A percentile compares a stretch with the other conserved stretches of the same genome.
Conservation (phyloP, 2,113 vertebrate genomes). For the Malurus elegans region DNA sequence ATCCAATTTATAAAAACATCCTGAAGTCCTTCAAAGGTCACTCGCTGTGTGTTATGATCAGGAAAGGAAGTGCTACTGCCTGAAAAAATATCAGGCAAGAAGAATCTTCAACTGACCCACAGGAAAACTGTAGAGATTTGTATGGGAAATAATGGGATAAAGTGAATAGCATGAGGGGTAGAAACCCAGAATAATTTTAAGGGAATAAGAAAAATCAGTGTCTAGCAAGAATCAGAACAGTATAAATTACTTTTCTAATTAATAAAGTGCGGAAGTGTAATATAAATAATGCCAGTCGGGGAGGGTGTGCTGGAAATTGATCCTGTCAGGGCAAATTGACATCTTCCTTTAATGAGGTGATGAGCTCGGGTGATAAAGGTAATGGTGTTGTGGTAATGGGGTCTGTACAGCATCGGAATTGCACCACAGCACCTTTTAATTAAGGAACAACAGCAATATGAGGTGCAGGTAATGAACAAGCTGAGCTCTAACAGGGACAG, state of each 20-base stretch:
- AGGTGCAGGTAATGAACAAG: background rate
- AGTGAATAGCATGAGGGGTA: background rate
- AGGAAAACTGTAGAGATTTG: background rate
- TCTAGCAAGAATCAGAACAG: background rate
- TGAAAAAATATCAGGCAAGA: background rate
- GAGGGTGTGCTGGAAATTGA: background rate
- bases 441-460: background rate
- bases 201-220: background rate
- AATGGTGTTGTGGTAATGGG: background rate
- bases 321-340: background rate
- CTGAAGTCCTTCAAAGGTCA: background rate
- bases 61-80: background rate
- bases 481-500: background rate
- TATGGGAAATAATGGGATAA: background rate
- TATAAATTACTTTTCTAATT: background rate
- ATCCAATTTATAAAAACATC: background rate
- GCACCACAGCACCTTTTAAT: background rate
- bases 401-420: background rate
- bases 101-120: background rate
- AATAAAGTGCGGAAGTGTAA: background rate
- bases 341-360: conserved; percentile 4
- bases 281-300: background rate
- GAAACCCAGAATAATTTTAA: background rate
- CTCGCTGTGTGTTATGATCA: background rate
- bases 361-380: background rate